A percentile compares a stretch with the other conserved stretches of the same genome.
Evolutionary conservation across 2,113 vertebrate genomes (phyloP).

Genomic region (Grantiella picta): DNA sequence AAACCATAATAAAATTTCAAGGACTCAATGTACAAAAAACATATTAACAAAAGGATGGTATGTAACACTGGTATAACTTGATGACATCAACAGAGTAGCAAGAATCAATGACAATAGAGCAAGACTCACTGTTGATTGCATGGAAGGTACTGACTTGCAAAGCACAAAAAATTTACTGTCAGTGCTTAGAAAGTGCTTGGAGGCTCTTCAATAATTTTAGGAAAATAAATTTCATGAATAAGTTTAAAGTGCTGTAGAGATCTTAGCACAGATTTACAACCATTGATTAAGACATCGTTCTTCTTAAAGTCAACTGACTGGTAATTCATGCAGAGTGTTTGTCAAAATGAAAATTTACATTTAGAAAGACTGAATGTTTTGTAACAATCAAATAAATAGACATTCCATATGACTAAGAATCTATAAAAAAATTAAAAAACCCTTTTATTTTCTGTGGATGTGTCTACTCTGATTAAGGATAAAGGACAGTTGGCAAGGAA

Average conservation of each 20-base stretch:
- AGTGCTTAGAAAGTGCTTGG: neutral
- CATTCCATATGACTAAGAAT: neutral
- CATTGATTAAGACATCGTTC: slow-evolving; percentile 42
- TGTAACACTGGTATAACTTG: neutral
- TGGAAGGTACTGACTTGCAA: neutral
- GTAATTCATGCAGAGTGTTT: neutral
- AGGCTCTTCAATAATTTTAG: neutral
- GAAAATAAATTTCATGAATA: neutral
- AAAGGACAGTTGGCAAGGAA: neutral
- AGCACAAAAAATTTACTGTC: neutral
- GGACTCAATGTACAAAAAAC: neutral
- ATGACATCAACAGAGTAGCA: neutral
- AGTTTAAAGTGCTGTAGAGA: neutral
- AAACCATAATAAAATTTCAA: slow-evolving; percentile 17
- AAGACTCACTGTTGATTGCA: neutral
- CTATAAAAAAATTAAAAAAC: neutral
- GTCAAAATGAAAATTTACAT: slow-evolving; percentile 15
- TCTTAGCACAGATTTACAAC: slow-evolving; percentile 4
- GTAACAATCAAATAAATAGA: neutral
- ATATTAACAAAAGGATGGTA: neutral
- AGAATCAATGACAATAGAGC: neutral
- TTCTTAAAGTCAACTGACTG: slow-evolving; percentile 9
- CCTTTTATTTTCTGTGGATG: neutral
- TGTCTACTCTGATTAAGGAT: neutral
- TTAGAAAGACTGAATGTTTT: neutral